These are phyloP conservation scores for Nothoprocta perdicaria DNA, from an alignment of 2,113 vertebrate genomes.

Conservation along the genomic window DNA sequence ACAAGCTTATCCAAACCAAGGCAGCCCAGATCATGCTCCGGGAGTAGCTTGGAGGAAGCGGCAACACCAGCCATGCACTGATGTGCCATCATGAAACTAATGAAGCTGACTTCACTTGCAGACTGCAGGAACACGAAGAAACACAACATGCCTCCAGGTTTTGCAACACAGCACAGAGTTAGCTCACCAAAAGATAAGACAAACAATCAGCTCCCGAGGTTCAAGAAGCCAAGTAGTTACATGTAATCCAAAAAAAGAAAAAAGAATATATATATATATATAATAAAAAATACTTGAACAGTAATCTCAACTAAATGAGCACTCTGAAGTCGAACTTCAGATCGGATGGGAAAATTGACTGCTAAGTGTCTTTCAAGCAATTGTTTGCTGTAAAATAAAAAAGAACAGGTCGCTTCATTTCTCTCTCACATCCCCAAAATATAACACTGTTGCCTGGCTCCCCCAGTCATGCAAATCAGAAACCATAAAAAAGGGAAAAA, in stretches of 20 bases:
- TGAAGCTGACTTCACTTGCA: slow-evolving; percentile 83
- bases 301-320: slow-evolving; percentile 10
- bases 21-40: slow-evolving; percentile 78
- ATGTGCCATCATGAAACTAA: slow-evolving; percentile 86
- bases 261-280: not conserved
- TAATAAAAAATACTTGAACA: slow-evolving; percentile 1
- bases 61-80: slow-evolving; percentile 78
- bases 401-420: not conserved
- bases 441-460: not conserved
- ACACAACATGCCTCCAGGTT: slow-evolving; percentile 75
- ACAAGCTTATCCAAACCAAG: slow-evolving; percentile 83
- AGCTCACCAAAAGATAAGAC: slow-evolving; percentile 72
- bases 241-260: slow-evolving; percentile 36
- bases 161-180: slow-evolving; percentile 69
- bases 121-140: slow-evolving; percentile 75
- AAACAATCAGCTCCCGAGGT: slow-evolving; percentile 70
- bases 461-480: not conserved
- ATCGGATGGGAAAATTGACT: slow-evolving; percentile 41
- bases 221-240: slow-evolving; percentile 67
- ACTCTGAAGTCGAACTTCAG: slow-evolving; percentile 30
- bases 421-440: not conserved
- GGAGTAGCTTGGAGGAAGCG: slow-evolving; percentile 82
- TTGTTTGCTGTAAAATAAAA: slow-evolving; percentile 16
- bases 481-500: not conserved
- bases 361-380: slow-evolving; percentile 24